Base-by-base conservation (phyloP, 2,797 vertebrate genomes). In the Eutrigla gurnardus region DNA sequence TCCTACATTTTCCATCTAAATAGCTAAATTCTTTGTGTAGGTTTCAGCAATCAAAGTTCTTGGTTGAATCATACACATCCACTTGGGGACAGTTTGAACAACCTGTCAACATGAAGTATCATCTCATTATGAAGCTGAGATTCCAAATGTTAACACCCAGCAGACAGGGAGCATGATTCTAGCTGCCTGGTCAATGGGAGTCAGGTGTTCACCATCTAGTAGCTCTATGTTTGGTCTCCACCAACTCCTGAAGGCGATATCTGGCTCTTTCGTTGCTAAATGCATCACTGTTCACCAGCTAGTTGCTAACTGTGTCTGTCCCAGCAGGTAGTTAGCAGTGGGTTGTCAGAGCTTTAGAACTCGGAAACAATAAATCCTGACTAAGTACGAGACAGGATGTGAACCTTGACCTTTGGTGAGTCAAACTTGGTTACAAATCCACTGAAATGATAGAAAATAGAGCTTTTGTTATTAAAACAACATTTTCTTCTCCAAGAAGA, bases 181-280 rank as follows among this genome's bases (percentile, higher is more conserved):
- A 14, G 49, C 4, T 2, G 5, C n/a, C 35, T 15, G 4, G n/a
- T 68, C 9, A 57, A 17, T 39, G 35, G 0, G 6, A 57, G 42
- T 37, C 54, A 8, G 53, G 25, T 18, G 45, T 11, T 36, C 12
- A 14, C 15, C 7, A 6, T 32, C 14, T 43, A 39, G 8, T 14
- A 35, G 42, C 53, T 42, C 36, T 33, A 43, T 33, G 8, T 50
- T n/a, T 59, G 13, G 45, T 39, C 55, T 49, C 2, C 4, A 39
- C 43, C 65, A 3, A 9, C 54, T 59, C 42, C 42, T 25, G 32
- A 35, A 5, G n/a, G n/a, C n/a, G n/a, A n/a, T n/a, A n/a, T n/a
- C n/a, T n/a, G n/a, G n/a, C 49, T 50, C 49, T 50, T 50, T 50
- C 11, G 32, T 55, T 39, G 13, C 54, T 59, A 47, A 49, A 59